Base-by-base conservation (phyloP, 23 tunicate genomes). In the Ciona savignyi region DNA sequence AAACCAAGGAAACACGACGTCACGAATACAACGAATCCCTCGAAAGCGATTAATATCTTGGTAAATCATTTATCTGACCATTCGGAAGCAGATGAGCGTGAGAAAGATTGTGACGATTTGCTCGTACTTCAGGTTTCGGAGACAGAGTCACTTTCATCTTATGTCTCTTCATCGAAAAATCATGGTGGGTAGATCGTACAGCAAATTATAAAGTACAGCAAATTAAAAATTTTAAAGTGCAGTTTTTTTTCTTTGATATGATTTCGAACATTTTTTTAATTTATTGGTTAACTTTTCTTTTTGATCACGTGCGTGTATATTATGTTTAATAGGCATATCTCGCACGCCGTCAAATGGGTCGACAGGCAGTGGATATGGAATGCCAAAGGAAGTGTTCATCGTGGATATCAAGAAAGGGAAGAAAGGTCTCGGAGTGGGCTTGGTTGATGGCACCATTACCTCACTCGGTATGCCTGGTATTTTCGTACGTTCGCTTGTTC, bases 301-400 rank as follows among this genome's bases (percentile, higher is more conserved):
- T n/a, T n/a, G n/a, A n/a, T n/a, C n/a, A n/a, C n/a, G n/a, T n/a
- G n/a, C n/a, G n/a, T n/a, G n/a, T n/a, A n/a, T n/a, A n/a, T n/a
- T n/a, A n/a, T n/a, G n/a, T n/a, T n/a, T n/a, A n/a, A n/a, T n/a
- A n/a, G n/a, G n/a, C n/a, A n/a, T n/a, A n/a, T n/a, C n/a, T n/a
- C n/a, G n/a, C n/a, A n/a, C n/a, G n/a, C n/a, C n/a, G n/a, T n/a
- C n/a, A n/a, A n/a, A n/a, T n/a, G 29, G 25, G 34, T 68, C 80
- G 63, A 35, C 20, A 23, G 71, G 63, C 3, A 20, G 79, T 32
- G 49, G 30, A 2, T 68, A 74, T n/a, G 64, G 70, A 1, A 67
- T 82, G 83, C 87, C 96, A 1, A 82, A 76, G 27, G 96, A 88
- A 78, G 96, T 88, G 23, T 88, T 88, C 65, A 82, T 88, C 32